phyloP scores from a whole-genome alignment of 2,113 vertebrate species.

The Cisticola juncidis region DNA sequence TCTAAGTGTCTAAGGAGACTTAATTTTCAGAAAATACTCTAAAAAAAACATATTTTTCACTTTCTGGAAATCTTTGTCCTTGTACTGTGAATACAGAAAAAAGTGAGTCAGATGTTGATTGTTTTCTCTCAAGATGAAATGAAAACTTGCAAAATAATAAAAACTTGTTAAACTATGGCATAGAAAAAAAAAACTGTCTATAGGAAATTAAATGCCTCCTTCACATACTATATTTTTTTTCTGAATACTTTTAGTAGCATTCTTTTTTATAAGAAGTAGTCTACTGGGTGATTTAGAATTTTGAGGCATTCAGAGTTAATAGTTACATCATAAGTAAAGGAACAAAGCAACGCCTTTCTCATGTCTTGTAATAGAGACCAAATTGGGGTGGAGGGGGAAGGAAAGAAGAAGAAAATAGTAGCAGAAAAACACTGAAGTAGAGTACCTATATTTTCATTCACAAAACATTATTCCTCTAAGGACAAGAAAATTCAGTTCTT shows the following conservation, averaged over 20 bases:
- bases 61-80: background rate
- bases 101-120: background rate
- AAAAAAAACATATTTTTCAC: background rate
- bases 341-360: background rate
- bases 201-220: background rate
- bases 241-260: background rate
- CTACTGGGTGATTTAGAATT: background rate
- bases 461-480: background rate
- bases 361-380: background rate
- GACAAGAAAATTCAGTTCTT: background rate
- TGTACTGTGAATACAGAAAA: background rate
- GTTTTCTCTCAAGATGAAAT: background rate
- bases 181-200: background rate
- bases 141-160: background rate
- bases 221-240: background rate
- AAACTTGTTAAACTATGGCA: background rate
- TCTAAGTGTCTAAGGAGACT: background rate
- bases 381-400: rapidly evolving
- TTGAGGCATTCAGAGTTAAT: background rate
- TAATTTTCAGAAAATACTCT: background rate
- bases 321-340: background rate
- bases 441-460: background rate
- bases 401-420: background rate
- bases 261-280: background rate
- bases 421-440: background rate